Base-by-base conservation (phyloP, 1,140 invertebrate species). In the Contarinia nasturtii region DNA sequence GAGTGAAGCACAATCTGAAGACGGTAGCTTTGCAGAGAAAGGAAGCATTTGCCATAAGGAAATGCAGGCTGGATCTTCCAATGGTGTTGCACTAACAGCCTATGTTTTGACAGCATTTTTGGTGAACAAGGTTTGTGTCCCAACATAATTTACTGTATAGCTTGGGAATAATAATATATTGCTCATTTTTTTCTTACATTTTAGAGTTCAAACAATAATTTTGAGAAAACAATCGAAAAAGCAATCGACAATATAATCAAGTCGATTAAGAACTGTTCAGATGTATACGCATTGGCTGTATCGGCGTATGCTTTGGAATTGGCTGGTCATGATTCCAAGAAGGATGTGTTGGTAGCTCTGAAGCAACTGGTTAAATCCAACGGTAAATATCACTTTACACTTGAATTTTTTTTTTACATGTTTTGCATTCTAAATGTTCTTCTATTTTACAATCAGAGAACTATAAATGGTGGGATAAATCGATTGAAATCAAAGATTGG, bases 201-300 rank as follows among this genome's bases (percentile, higher is more conserved):
- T 33, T 34, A 58, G 55, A 55, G 57, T 44, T 49, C 67, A 50
- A 55, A 63, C 14, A 56, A 62, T 12, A 67, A 71, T 51, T 75
- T 74, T 45, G 65, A 72, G 49, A 78, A 77, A 49, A 71, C 73
- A 7, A 77, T 81, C 47, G 78, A 77, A 54, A 83, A 82, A 58
- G 88, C 81, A 2, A 61, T 86, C 7, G 75, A 84, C 50, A 96
- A 82, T 58, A 65, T 97, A 18, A 80, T 80, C 0, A 66, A 71
- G 18, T 74, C 85, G 45, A 67, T 92, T 20, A 72, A 79, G 15
- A 72, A 72, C 42, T 51, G 72, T 1, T 72, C 81, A 34, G 82
- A 90, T 57, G 65, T 75, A 1, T 93, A 94, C 62, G 74, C 83
- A 1, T 54, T 91, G 33, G 70, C 85, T 22, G 69, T 91, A 7